Base-by-base conservation (phyloP, 2,797 vertebrate genomes). In the Chaetophractus vellerosus region DNA sequence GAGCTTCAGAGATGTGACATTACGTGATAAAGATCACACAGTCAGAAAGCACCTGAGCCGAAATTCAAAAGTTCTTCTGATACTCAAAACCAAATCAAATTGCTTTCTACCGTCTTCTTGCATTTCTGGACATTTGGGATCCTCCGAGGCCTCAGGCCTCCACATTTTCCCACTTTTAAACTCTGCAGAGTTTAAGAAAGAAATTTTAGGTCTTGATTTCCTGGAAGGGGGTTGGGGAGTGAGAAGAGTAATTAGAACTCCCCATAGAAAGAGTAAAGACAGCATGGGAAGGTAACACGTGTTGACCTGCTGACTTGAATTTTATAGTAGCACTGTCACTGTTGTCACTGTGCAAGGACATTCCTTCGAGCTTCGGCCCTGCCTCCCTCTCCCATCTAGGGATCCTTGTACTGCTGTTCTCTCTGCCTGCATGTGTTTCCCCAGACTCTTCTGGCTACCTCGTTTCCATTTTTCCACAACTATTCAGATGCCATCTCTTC, bases 271-370 rank as follows among this genome's bases (percentile, higher is more conserved):
- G 36, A 41, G 6, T 2, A 19, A 21, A 55, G 68, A 63, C 4
- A 74, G 31, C 2, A 0, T 2, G n/a, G 24, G 26, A 6, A 11
- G 31, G 33, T 57, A 23, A n/a, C 52, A 55, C 18, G 16, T 8
- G 11, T 9, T 31, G 50, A 38, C 69, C 63, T 69, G 75, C 72
- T 28, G 11, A 9, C 28, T 50, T 23, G 75, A 24, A 50, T 41
- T 6, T 9, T 8, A 1, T 0, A 11, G 31, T 21, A 14, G 19
- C 10, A 55, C 8, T n/a, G 57, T n/a, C 23, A 0, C 19, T 66
- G 2, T 4, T 3, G 24, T 38, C 23, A 21, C 24, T 1, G 7
- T 11, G 0, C 8, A 21, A 75, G 57, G 19, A 86, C 52, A 4
- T 6, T 6, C 10, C 36, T 71, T 4, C 12, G 19, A 38, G 33